A percentile compares a stretch with the other conserved stretches of the same genome.
These are phyloP conservation scores for Vireo griseus DNA, from an alignment of 2,797 vertebrate genomes.

Conservation along the genomic window DNA sequence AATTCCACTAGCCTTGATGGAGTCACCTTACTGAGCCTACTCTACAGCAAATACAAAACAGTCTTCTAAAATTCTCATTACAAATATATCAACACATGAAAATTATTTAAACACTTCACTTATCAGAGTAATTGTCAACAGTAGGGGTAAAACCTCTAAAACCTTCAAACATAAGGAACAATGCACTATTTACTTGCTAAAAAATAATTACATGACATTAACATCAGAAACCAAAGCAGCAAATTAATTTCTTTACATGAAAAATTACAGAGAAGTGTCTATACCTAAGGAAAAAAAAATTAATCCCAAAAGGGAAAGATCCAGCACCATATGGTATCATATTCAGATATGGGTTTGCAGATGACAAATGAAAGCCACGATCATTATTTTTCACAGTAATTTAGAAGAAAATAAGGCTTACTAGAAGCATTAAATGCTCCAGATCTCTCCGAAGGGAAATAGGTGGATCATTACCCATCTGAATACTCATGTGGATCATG, in stretches of 20 bases:
- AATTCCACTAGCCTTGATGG: background rate
- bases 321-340: background rate
- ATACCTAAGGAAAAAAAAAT: background rate
- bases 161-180: background rate
- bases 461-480: slow-evolving; percentile 94
- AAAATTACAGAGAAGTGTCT: background rate
- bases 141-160: background rate
- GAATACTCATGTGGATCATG: slow-evolving; percentile 93
- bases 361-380: background rate
- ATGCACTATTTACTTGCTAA: background rate
- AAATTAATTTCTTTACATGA: background rate
- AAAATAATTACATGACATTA: background rate
- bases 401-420: slow-evolving; percentile 61
- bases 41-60: background rate
- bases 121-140: background rate
- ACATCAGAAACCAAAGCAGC: background rate
- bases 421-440: slow-evolving; percentile 93
- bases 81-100: background rate
- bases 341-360: background rate
- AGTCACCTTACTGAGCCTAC: background rate
- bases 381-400: background rate
- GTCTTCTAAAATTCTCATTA: background rate
- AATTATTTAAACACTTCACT: background rate
- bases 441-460: slow-evolving; percentile 88
- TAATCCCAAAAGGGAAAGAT: background rate